Conservation (phyloP, 2,888 invertebrate genomes). For the Anagyrus pseudococci region DNA sequence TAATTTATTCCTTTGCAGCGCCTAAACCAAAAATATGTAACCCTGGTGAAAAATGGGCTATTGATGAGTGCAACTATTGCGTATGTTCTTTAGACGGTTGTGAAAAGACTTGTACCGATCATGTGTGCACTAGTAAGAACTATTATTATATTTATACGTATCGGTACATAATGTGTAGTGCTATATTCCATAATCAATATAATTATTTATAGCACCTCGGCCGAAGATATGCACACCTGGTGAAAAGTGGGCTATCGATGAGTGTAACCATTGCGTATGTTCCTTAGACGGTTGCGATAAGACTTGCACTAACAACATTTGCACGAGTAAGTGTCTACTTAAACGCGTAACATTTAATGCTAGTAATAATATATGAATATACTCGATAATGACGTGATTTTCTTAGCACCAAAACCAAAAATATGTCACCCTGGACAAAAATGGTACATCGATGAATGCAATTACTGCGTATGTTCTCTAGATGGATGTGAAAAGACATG, state of each 20-base stretch:
- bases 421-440: neutral
- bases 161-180: too few relatives aligned
- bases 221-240: neutral
- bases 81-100: neutral
- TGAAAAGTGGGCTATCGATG: neutral
- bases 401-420: neutral
- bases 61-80: neutral
- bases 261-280: conserved; percentile 49
- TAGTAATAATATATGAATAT: too few relatives aligned
- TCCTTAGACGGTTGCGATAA: conserved; percentile 63
- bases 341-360: too few relatives aligned
- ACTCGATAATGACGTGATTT: too few relatives aligned
- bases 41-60: neutral
- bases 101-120: neutral
- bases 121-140: neutral
- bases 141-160: neutral
- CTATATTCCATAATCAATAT: too few relatives aligned
- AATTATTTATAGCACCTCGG: too few relatives aligned
- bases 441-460: conserved; percentile 40
- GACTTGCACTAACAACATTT: conserved; percentile 57
- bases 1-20: too few relatives aligned
- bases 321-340: too few relatives aligned
- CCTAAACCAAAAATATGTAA: neutral
- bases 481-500: neutral
- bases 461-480: neutral